Percentiles rank a stretch among this genome's conserved stretches.
phyloP scores from a whole-genome alignment of 2,113 vertebrate genomes.

The Vidua chalybeata region DNA sequence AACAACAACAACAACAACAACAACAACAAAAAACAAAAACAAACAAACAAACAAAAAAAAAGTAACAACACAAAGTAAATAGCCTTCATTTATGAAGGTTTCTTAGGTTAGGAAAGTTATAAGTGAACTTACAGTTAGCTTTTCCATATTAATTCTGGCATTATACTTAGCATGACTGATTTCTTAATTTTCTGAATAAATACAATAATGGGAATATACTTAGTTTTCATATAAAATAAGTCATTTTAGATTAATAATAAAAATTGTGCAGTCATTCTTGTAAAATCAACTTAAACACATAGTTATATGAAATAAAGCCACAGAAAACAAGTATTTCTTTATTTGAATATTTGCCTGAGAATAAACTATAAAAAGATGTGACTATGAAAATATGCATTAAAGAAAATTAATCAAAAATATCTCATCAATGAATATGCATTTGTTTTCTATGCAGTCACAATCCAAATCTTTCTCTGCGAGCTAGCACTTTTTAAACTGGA shows the following conservation, averaged over 20 bases:
- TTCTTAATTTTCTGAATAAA: background rate
- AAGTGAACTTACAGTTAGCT: background rate
- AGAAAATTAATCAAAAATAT: background rate
- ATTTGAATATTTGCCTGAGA: background rate
- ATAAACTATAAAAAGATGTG: background rate
- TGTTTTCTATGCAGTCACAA: background rate
- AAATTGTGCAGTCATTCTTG: background rate
- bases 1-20: no score
- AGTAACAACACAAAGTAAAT: background rate
- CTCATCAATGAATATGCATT: background rate
- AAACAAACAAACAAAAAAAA: no score
- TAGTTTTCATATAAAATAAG: background rate
- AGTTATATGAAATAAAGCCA: background rate
- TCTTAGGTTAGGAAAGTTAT: background rate
- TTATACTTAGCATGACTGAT: background rate
- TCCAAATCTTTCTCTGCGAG: background rate
- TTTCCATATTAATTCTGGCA: background rate
- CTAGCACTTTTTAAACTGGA: background rate
- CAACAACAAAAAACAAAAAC: background rate
- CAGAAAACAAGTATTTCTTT: background rate
- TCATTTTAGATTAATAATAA: background rate
- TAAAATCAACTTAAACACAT: background rate
- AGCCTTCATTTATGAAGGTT: background rate
- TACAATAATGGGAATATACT: background rate
- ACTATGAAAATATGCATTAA: background rate